Evolutionary conservation across 2,888 invertebrate species (phyloP).

Genomic region (Parnassius apollo): DNA sequence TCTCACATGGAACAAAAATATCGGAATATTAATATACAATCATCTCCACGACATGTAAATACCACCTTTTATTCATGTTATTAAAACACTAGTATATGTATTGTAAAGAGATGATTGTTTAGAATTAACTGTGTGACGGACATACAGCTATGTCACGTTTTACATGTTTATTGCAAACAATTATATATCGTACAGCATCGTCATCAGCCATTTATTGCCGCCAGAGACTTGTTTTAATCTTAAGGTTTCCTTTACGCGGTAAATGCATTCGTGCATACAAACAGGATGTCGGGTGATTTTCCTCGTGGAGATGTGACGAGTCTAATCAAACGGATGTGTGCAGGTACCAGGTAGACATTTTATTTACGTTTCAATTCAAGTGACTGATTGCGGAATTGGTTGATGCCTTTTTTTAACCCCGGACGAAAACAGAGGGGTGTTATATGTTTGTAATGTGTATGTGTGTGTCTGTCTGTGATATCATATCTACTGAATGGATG

Average conservation of each 20-base stretch:
- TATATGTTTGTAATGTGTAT: too few relatives aligned
- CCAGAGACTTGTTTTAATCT: slow-evolving; percentile 41
- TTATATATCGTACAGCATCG: slow-evolving; percentile 33
- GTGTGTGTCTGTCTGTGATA: too few relatives aligned
- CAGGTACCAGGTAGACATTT: slow-evolving; percentile 31
- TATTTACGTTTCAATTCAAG: slow-evolving; percentile 29
- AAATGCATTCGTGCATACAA: slow-evolving; percentile 50
- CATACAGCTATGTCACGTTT: not conserved
- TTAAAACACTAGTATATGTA: too few relatives aligned
- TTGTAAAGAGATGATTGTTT: too few relatives aligned
- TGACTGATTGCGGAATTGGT: not conserved
- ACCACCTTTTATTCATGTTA: too few relatives aligned
- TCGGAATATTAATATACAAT: too few relatives aligned
- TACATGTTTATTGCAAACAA: not conserved
- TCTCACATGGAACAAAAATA: too few relatives aligned
- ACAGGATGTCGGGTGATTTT: slow-evolving; percentile 68
- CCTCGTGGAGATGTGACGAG: slow-evolving; percentile 50
- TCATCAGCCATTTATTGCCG: slow-evolving; percentile 43
- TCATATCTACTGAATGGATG: too few relatives aligned
- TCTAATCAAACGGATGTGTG: slow-evolving; percentile 43
- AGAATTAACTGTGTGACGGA: too few relatives aligned
- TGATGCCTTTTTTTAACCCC: not conserved
- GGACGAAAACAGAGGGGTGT: too few relatives aligned
- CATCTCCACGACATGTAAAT: too few relatives aligned
- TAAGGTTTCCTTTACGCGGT: slow-evolving; percentile 39